Percentiles rank a stretch among this genome's conserved stretches.
Conservation (phyloP, 92 coral and sea anemone genomes). For the Paramuricea clavata region DNA sequence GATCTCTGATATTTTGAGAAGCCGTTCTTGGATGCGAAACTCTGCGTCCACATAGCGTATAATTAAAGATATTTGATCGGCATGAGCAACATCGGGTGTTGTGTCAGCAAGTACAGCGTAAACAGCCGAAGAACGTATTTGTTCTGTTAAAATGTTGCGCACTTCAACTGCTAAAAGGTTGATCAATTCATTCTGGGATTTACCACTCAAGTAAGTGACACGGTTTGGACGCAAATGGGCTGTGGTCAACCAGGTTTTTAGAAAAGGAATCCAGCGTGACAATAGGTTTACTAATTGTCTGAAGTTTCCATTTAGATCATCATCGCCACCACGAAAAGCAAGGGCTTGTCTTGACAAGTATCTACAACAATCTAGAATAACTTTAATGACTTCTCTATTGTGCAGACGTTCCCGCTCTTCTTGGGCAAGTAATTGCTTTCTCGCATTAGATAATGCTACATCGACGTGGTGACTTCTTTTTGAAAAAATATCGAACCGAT, state of each 20-base stretch:
- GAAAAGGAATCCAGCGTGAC: constrained; percentile 4
- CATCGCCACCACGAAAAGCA: neutral
- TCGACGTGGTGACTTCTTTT: no score
- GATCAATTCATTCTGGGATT: constrained; percentile 5
- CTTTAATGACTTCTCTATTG: neutral
- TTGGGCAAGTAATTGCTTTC: neutral
- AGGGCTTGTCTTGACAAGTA: constrained; percentile 10
- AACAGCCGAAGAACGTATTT: no score
- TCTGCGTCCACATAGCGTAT: no score
- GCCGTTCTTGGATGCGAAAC: no score
- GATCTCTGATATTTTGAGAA: no score
- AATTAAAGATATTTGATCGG: no score
- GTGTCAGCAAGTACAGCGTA: no score
- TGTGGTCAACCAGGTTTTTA: neutral
- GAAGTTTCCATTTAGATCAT: constrained; percentile 9
- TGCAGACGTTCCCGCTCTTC: constrained; percentile 14
- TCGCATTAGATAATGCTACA: neutral
- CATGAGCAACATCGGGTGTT: no score
- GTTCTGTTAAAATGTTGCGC: no score
- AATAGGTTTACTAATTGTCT: constrained; percentile 18
- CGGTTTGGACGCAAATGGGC: no score
- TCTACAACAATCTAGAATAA: neutral
- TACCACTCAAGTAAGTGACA: neutral
- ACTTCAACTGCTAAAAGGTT: neutral
- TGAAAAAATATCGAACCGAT: no score